These are phyloP conservation scores for Hanleya hanleyi DNA, from an alignment of 2,888 invertebrate species.

Conservation along the genomic window DNA sequence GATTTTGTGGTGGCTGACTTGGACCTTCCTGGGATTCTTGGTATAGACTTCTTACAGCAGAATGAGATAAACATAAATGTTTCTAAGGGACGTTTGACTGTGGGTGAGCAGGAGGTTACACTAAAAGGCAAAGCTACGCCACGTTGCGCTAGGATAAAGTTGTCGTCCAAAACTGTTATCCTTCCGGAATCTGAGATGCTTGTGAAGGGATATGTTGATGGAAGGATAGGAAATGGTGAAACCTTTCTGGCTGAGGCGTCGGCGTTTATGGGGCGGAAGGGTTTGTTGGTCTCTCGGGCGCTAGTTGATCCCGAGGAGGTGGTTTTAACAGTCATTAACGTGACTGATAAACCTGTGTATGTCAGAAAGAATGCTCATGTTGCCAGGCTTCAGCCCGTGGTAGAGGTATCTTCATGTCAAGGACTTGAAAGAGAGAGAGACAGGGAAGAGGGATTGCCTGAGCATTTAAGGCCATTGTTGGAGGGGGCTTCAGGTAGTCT, in stretches of 20 bases:
- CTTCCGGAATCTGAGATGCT: slow-evolving; percentile 15
- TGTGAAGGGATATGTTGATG: slow-evolving; percentile 12
- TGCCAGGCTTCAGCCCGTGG: slow-evolving; percentile 8
- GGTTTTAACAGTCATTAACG: slow-evolving; percentile 21
- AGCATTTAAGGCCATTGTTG: neutral
- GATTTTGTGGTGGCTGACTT: slow-evolving; percentile 34
- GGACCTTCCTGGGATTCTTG: slow-evolving; percentile 25
- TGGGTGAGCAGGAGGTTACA: slow-evolving; percentile 17
- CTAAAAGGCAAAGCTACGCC: slow-evolving; percentile 10
- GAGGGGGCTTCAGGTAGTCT: neutral
- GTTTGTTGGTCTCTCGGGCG: slow-evolving; percentile 11
- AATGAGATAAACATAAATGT: slow-evolving; percentile 27
- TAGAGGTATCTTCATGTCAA: neutral
- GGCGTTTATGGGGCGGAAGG: neutral
- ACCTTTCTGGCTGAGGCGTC: slow-evolving; percentile 6
- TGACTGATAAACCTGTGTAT: slow-evolving; percentile 17
- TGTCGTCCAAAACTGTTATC: neutral
- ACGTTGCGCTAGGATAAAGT: slow-evolving; percentile 18
- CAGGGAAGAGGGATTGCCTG: neutral
- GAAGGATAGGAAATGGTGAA: neutral
- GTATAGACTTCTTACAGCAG: slow-evolving; percentile 32
- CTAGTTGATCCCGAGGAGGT: neutral
- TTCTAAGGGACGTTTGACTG: slow-evolving; percentile 12
- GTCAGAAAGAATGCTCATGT: slow-evolving; percentile 12
- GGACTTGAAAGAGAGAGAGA: neutral